Evolutionary conservation across 2,113 vertebrate species (phyloP).

Genomic region (Larimichthys polyactis): DNA sequence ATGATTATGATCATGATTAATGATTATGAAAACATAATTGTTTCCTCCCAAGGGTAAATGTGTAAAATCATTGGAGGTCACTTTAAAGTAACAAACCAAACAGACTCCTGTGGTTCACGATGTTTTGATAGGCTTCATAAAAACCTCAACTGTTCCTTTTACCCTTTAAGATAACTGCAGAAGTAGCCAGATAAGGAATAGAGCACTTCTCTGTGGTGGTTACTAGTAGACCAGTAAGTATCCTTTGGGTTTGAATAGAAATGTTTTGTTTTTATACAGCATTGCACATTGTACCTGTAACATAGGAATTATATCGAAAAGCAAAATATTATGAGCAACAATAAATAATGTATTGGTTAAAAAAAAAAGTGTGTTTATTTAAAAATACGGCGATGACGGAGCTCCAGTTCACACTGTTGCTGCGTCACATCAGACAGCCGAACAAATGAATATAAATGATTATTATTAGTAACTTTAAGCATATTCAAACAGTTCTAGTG

Average conservation of each 20-base stretch:
- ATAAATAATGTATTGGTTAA: conserved; percentile 83
- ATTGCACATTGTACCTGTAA: conserved; percentile 85
- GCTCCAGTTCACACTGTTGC: conserved; percentile 45
- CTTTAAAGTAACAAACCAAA: conserved; percentile 46
- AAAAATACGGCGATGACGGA: conserved; percentile 19
- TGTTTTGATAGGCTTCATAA: conserved; percentile 58
- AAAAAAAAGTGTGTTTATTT: conserved; percentile 63
- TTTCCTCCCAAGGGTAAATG: background rate
- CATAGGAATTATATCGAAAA: conserved; percentile 82
- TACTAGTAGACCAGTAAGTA: conserved; percentile 75
- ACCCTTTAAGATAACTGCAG: conserved; percentile 79
- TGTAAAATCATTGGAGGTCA: background rate
- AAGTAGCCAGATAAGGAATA: conserved; percentile 73
- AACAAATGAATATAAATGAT: conserved; percentile 58
- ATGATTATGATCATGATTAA: no score
- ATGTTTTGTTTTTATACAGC: conserved; percentile 83
- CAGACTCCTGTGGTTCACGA: conserved; percentile 37
- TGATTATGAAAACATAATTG: background rate
- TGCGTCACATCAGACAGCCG: conserved; percentile 30
- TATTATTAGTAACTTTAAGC: conserved; percentile 63
- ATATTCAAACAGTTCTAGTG: conserved; percentile 54
- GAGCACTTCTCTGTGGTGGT: conserved; percentile 79
- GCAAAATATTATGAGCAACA: conserved; percentile 80
- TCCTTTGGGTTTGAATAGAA: conserved; percentile 80
- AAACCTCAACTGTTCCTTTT: conserved; percentile 67